Percentiles rank a stretch among this genome's conserved stretches.
Conservation (phyloP, 1,140 invertebrate genomes). For the Choristoneura fumiferana region DNA sequence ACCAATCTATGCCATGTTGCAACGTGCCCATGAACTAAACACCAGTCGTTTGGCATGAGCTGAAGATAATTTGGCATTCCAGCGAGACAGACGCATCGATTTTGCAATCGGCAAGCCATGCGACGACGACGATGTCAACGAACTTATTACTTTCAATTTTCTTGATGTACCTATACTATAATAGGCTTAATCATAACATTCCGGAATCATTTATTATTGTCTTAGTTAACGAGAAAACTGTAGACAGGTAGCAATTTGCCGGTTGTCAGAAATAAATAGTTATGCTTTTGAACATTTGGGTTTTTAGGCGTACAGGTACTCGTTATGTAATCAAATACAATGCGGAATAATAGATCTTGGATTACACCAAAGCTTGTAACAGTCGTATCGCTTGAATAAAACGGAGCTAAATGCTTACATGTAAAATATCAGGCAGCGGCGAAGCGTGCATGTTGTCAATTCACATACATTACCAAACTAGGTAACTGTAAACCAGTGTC, state of each 20-base stretch:
- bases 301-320: slow-evolving; percentile 6
- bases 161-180: slow-evolving; percentile 1
- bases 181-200: background rate
- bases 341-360: slow-evolving; percentile 1
- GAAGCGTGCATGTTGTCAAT: background rate
- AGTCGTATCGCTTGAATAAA: slow-evolving; percentile 7
- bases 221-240: background rate
- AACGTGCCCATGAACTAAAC: slow-evolving; percentile 10
- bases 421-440: background rate
- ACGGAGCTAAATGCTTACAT: slow-evolving; percentile 4
- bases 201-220: background rate
- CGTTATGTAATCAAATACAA: slow-evolving; percentile 18
- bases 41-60: slow-evolving; percentile 7
- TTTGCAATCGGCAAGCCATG: slow-evolving; percentile 1
- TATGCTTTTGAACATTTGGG: slow-evolving; percentile 15
- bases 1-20: background rate
- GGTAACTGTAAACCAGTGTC: slow-evolving; percentile 38
- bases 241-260: slow-evolving; percentile 9
- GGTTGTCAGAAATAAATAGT: slow-evolving; percentile 8
- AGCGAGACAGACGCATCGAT: slow-evolving; percentile 18
- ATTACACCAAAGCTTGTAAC: slow-evolving; percentile 1
- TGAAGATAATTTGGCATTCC: slow-evolving; percentile 14
- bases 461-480: slow-evolving; percentile 34
- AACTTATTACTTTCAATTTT: slow-evolving; percentile 17
- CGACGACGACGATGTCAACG: slow-evolving; percentile 3